A percentile compares a stretch with the other conserved stretches of the same genome.
Evolutionary conservation across 2,797 vertebrate genomes (phyloP).

Genomic region (Sebastes minor): DNA sequence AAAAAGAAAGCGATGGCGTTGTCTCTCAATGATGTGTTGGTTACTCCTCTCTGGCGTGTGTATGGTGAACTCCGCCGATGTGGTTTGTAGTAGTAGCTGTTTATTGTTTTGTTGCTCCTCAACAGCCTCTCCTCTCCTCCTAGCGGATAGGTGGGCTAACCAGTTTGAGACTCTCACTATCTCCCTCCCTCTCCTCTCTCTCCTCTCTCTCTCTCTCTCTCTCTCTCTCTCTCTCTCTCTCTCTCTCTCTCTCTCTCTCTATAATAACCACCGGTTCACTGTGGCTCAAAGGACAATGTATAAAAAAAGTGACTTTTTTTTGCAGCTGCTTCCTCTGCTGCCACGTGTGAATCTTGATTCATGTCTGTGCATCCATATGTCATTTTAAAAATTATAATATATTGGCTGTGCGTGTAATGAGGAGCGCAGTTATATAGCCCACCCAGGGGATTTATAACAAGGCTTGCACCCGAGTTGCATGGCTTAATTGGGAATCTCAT

Average conservation of each 20-base stretch:
- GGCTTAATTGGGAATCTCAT: conserved; percentile 5
- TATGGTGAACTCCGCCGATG: conserved; percentile 68
- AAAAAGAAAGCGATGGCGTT: conserved; percentile 48
- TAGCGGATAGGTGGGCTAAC: conserved; percentile 79
- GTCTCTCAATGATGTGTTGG: conserved; percentile 43
- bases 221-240: neutral
- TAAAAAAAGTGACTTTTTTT: conserved; percentile 64
- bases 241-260: conserved; percentile 14
- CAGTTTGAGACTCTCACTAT: conserved; percentile 65
- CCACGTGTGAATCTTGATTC: neutral
- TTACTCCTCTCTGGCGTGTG: conserved; percentile 69
- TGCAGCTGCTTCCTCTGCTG: conserved; percentile 29
- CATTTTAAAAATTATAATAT: neutral
- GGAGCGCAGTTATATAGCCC: neutral
- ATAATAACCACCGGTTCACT: conserved; percentile 50
- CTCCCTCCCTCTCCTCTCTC: conserved; percentile 28
- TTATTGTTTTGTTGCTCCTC: conserved; percentile 83
- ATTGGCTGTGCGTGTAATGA: neutral
- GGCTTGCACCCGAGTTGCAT: neutral
- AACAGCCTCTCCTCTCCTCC: conserved; percentile 82
- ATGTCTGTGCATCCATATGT: neutral
- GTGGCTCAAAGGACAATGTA: conserved; percentile 71
- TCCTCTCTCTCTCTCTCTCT: conserved; percentile 24
- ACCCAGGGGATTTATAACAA: neutral
- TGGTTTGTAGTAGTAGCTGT: conserved; percentile 75